Conservation (phyloP, 2,797 vertebrate species). For the Pseudocheirus occidentalis region DNA sequence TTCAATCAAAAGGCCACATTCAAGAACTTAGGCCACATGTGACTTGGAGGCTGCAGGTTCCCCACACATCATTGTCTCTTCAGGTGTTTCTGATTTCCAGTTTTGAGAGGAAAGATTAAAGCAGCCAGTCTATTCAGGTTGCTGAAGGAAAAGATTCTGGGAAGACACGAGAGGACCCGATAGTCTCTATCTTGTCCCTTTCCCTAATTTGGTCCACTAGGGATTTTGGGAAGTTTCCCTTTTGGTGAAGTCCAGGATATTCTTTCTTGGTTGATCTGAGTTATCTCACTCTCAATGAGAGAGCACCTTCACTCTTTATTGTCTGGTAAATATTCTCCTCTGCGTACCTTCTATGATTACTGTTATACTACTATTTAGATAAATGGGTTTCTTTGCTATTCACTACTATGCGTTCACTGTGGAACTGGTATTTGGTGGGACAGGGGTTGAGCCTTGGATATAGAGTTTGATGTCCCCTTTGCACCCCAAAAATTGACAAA, state of each 20-base stretch:
- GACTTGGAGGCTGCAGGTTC: too few species aligned
- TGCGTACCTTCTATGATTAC: background rate
- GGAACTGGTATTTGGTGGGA: background rate
- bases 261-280: background rate
- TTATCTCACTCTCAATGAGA: background rate
- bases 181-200: background rate
- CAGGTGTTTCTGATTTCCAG: background rate
- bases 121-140: background rate
- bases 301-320: too few species aligned
- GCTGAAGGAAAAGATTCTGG: background rate
- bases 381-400: background rate
- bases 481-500: background rate
- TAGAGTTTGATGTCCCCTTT: background rate
- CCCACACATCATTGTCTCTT: background rate
- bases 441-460: background rate
- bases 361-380: background rate
- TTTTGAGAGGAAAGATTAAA: background rate
- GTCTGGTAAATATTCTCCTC: too few species aligned
- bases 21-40: too few species aligned
- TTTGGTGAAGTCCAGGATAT: background rate
- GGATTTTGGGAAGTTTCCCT: background rate
- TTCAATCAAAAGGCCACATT: too few species aligned
- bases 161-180: background rate
- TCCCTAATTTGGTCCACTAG: background rate
- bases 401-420: background rate